A percentile compares a stretch with the other conserved stretches of the same genome.
phyloP scores from a whole-genome alignment of 2,113 vertebrate genomes.

The Hiodon alosoides region DNA sequence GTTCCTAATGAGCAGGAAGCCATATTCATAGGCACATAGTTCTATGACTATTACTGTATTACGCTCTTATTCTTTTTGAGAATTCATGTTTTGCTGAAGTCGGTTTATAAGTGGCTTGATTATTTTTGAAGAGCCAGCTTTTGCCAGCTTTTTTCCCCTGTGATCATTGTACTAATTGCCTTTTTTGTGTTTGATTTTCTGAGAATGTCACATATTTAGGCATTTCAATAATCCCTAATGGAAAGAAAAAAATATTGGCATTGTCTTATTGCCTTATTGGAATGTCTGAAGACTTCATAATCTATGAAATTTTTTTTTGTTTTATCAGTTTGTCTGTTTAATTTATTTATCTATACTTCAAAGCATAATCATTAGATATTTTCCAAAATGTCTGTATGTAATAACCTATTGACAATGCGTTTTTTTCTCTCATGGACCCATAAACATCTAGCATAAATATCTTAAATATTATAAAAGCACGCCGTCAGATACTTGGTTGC shows the following conservation, averaged over 20 bases:
- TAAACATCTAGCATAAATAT: no score
- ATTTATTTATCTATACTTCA: not conserved
- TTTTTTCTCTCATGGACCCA: no score
- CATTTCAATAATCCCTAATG: not conserved
- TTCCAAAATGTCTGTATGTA: no score
- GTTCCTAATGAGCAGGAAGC: not conserved
- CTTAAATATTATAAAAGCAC: no score
- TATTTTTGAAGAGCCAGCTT: not conserved
- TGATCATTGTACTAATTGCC: not conserved
- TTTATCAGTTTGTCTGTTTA: not conserved
- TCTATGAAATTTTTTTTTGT: not conserved
- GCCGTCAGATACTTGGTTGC: no score
- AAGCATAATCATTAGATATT: not conserved
- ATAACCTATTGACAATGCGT: no score
- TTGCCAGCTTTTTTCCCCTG: not conserved
- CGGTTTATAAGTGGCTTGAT: no score
- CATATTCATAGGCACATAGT: not conserved
- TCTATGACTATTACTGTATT: not conserved
- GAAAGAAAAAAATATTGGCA: not conserved
- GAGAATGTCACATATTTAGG: not conserved
- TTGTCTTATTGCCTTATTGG: not conserved
- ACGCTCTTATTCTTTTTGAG: not conserved
- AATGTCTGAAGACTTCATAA: no score
- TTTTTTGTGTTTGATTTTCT: not conserved
- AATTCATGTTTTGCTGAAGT: not conserved